Percentiles rank a stretch among this genome's conserved stretches.
Conservation (phyloP, 2,113 vertebrate genomes). For the Piaya cayana region DNA sequence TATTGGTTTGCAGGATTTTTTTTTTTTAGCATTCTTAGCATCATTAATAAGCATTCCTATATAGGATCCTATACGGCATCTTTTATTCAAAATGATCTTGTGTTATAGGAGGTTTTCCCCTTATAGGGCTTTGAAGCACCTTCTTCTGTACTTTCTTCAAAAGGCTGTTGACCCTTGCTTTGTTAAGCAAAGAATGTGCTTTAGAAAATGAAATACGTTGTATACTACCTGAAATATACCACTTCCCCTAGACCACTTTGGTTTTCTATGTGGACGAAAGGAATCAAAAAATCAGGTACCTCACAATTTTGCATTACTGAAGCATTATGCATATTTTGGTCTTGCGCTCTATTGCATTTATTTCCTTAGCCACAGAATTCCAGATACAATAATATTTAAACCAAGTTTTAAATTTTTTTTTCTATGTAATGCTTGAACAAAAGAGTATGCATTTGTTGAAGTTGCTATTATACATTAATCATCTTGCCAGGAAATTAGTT, state of each 20-base stretch:
- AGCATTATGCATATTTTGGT: not conserved
- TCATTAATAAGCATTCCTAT: not conserved
- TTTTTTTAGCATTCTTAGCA: not conserved
- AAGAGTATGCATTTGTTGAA: not conserved
- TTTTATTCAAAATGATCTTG: not conserved
- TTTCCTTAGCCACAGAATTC: not conserved
- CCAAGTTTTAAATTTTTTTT: not conserved
- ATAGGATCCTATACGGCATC: not conserved
- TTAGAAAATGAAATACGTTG: not conserved
- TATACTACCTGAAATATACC: not conserved
- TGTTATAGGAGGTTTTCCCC: not conserved
- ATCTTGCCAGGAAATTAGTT: conserved; percentile 16
- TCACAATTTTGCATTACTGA: not conserved
- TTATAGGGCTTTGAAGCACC: not conserved
- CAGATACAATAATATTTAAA: not conserved
- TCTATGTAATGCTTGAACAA: not conserved
- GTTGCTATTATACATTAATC: not conserved
- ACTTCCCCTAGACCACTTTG: not conserved
- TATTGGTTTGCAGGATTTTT: not conserved
- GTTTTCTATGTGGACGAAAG: not conserved
- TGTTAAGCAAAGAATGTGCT: not conserved
- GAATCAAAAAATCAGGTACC: not conserved
- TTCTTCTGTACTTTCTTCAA: not conserved
- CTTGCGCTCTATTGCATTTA: not conserved
- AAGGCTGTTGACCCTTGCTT: not conserved